Evolutionary conservation across 2,888 invertebrate genomes (phyloP), one percentile per base, ranked within the genome.

Genomic region (Clanis bilineata): DNA sequence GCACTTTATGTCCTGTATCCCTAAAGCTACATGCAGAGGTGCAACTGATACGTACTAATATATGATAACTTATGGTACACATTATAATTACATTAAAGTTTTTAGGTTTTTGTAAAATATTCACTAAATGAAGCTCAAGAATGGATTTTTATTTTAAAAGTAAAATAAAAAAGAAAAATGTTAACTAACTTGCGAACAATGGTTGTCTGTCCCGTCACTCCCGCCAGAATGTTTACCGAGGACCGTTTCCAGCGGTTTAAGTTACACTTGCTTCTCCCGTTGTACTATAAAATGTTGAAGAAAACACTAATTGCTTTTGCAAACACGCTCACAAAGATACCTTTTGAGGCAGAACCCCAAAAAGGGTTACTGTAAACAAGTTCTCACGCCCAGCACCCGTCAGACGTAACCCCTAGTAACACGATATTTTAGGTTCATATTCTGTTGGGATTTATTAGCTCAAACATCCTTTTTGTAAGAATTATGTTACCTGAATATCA

Each of bases 291-390:
- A 51, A 51, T 51, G 32, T 32, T 51, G 28, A 44, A 51, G 51
- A 51, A 51, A 51, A 51, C 32, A 51, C 51, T 51, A 51, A 51
- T 51, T 51, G 51, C 32, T 51, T 51, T 51, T 28, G 51, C 51
- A 32, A 51, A 51, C 51, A 51, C 51, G 51, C 18, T 51, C 51
- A 51, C 51, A 28, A 32, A 51, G 41, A 58, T 58, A 51, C 58
- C 51, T 39, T 58, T 39, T 58, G 38, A 51, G 25, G 28, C 39
- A 51, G 47, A 38, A 39, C 39, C 28, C 51, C 10, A 18, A 32
- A 51, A 51, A 51, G 47, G 58, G 58, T 58, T 51, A 51, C 38
- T 58, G 44, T 59, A 59, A 56, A 56, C 59, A 59, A 44, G 55
- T 59, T 45, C 18, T 44, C 59, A 38, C 44, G 55, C 55, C 32